Conservation (phyloP, 92 coral and sea anemone species). For the Galaxea fascicularis region DNA sequence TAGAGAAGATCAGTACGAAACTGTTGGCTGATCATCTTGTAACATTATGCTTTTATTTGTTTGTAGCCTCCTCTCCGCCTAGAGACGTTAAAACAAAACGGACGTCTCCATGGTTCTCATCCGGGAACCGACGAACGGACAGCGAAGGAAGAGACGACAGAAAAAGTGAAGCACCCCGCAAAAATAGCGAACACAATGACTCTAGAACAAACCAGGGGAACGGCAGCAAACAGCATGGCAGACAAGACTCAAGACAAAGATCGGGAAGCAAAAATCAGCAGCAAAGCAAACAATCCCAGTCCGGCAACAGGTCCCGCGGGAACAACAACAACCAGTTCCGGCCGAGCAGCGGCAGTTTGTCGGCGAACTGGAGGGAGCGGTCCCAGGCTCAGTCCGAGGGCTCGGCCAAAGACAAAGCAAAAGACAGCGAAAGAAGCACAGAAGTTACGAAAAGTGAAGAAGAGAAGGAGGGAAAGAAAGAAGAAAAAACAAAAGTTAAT, state of each 20-base stretch:
- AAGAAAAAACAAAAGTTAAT: conserved; percentile 38
- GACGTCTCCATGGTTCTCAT: conserved; percentile 80
- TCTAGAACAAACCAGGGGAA: conserved; percentile 59
- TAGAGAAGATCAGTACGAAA: neutral
- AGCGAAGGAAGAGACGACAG: conserved; percentile 80
- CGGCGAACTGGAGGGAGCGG: conserved; percentile 83
- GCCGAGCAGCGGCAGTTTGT: conserved; percentile 80
- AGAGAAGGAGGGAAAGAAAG: conserved; percentile 34
- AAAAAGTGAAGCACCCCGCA: conserved; percentile 37
- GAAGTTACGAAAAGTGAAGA: conserved; percentile 36
- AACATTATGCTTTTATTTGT: conserved; percentile 9
- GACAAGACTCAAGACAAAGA: conserved; percentile 56
- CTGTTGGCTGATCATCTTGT: neutral
- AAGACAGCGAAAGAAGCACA: conserved; percentile 22
- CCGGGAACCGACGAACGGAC: conserved; percentile 66
- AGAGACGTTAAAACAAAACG: conserved; percentile 55
- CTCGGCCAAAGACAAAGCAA: conserved; percentile 26
- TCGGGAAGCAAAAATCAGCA: conserved; percentile 70
- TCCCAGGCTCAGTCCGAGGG: conserved; percentile 35
- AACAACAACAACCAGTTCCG: conserved; percentile 71
- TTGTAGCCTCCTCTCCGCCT: conserved; percentile 24
- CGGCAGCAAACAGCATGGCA: conserved; percentile 46
- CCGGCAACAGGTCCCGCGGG: conserved; percentile 59
- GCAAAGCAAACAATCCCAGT: conserved; percentile 46
- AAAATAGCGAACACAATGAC: conserved; percentile 52